phyloP scores from a whole-genome alignment of 1,140 invertebrate genomes.

The Drosophila arawakana region DNA sequence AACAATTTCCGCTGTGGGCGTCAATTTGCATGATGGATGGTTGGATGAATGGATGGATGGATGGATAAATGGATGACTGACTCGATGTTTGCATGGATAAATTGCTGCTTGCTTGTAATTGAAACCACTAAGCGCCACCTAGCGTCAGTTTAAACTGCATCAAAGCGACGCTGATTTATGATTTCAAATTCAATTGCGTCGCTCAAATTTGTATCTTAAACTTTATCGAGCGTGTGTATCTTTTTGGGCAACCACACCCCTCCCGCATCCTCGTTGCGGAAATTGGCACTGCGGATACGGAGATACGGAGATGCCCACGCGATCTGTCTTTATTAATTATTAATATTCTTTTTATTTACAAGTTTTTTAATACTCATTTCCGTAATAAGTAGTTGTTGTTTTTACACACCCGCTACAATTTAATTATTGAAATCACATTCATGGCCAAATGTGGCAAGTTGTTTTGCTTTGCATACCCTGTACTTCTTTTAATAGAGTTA shows the following conservation, averaged over 20 bases:
- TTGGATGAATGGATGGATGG: not conserved
- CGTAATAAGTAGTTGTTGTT: slow-evolving; percentile 50
- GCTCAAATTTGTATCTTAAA: slow-evolving; percentile 1
- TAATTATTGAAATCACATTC: slow-evolving; percentile 47
- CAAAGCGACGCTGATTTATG: slow-evolving; percentile 35
- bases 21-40: slow-evolving; percentile 37
- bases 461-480: slow-evolving; percentile 37
- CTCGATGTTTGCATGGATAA: slow-evolving; percentile 12
- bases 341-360: slow-evolving; percentile 11
- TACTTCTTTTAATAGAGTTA: not conserved
- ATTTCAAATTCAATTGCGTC: not conserved
- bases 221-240: not conserved
- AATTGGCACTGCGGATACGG: slow-evolving; percentile 8
- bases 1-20: slow-evolving; percentile 37
- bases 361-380: slow-evolving; percentile 46
- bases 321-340: slow-evolving; percentile 5
- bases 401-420: slow-evolving; percentile 44
- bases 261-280: not conserved
- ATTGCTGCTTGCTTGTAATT: slow-evolving; percentile 32
- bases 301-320: slow-evolving; percentile 26
- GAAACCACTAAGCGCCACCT: slow-evolving; percentile 60
- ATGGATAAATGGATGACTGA: not conserved
- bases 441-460: slow-evolving; percentile 64
- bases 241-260: not conserved
- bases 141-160: slow-evolving; percentile 41